Base-by-base conservation (phyloP, 2,797 vertebrate species). In the Crocidura indochinensis region DNA sequence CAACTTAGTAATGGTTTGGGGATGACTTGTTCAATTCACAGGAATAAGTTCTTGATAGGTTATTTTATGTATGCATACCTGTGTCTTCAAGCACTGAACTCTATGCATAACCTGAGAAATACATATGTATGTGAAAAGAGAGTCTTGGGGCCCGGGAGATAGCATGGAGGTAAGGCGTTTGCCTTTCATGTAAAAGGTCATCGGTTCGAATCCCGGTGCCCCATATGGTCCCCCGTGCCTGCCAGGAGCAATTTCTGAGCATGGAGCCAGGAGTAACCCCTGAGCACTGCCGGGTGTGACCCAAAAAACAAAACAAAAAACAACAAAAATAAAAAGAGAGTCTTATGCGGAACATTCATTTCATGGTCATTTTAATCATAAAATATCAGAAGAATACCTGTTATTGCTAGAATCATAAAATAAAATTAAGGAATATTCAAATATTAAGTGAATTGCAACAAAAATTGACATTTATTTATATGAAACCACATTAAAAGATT, bases 341-440 rank as follows among this genome's bases (percentile, higher is more conserved):
- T 19, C 26, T 51, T 88, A 19, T 68, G 47, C 17, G 81, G 22
- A 31, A 90, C 27, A 29, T 62, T 86, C 38, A 69, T 85, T 85
- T 73, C 27, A 77, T 68, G 73, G 47, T 85, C 27, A 84, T 49
- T 84, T 91, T 72, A 76, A 81, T 51, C 31, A 72, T 60, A 17
- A 84, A 87, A 46, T 80, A 84, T 26, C 31, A 56, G 22, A 65
- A 71, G n/a, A 71, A n/a, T 75, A 27, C 20, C 38, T 38, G 76
- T 72, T 65, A 26, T 46, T 65, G 17, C 29, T 62, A 51, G 1
- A 91, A 81, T 60, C 0, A 3, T 67, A 56, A 76, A 93, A 51
- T 53, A 91, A 81, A 38, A 84, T 60, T 60, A 46, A 51, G 27
- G 9, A 12, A 65, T 80, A 81, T 60, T 20, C 26, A 91, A 81